Evolutionary conservation across 2,113 vertebrate genomes (phyloP), one percentile per base, ranked within the genome.

Genomic region (Nerophis lumbriciformis): DNA sequence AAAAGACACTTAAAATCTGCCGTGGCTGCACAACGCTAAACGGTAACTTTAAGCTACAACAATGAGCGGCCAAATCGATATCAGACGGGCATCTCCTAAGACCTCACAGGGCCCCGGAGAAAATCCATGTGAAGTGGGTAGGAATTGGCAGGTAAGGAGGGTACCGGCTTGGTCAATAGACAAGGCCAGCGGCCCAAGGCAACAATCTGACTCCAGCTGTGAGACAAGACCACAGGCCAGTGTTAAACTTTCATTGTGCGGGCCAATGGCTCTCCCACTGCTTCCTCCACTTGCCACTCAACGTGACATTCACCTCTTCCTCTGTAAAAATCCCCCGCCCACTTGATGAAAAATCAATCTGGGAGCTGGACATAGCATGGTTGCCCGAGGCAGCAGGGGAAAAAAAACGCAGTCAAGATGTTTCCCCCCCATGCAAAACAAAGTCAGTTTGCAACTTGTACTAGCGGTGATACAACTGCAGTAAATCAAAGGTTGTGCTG

Each of bases 241-340:
- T 82, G 80, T 81, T 84, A 83, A 84, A 84, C 80, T 80, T 79
- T 81, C 78, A 80, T 68, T 58, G 72, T 77, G 78, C 83, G 78
- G 68, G 75, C 86, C 84, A 85, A 76, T 77, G 66, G 71, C 76
- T 83, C 82, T 63, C 78, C 69, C 61, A 77, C 78, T 77, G 77
- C 72, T 77, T 63, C 65, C 60, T 38, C 77, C 80, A 71, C 75
- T 87, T 78, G 77, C 73, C 80, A 83, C 79, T 81, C 82, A 83
- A 77, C 53, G 75, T 57, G 80, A 83, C 81, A 73, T 83, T 82
- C 77, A 86, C 83, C 81, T 81, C 70, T 83, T 71, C 73, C 63
- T 64, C 72, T 73, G 58, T 39, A 36, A 71, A 72, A 66, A 77
- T 38, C 48, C 55, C 69, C 77, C 64, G 45, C 71, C 82, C 66